Evolutionary conservation across 2,113 vertebrate species (phyloP).

Genomic region (Ursus arctos): DNA sequence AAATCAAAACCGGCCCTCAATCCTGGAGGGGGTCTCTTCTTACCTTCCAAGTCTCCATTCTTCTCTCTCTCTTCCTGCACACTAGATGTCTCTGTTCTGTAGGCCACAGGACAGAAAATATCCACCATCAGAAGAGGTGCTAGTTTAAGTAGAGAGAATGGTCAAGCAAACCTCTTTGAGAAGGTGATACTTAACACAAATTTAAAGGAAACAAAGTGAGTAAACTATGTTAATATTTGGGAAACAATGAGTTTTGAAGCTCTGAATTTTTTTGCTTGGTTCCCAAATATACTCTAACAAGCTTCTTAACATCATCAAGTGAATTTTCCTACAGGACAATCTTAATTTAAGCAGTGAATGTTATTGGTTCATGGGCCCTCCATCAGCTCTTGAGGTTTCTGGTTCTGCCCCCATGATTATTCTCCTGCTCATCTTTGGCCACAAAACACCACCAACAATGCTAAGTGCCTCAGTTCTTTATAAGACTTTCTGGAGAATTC

Average conservation of each 20-base stretch:
- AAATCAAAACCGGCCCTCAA: background rate
- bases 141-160: background rate
- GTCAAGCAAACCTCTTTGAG: background rate
- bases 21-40: background rate
- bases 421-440: background rate
- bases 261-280: constrained; percentile 24
- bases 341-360: no score
- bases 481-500: background rate
- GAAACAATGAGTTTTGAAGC: background rate
- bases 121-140: background rate
- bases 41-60: background rate
- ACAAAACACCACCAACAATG: background rate
- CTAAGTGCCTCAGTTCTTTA: background rate
- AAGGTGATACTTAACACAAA: background rate
- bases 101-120: background rate
- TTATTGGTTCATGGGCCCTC: background rate
- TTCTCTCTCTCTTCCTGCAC: background rate
- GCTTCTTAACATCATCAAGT: background rate
- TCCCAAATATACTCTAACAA: background rate
- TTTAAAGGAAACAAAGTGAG: background rate
- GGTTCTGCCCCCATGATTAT: background rate
- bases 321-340: background rate
- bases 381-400: background rate
- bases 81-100: background rate
- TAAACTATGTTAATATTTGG: background rate